Percentiles rank a stretch among this genome's conserved stretches.
Conservation (phyloP, 1,140 invertebrate species). For the Bombyx mori region ASM3026992v2 NC_085135.1:10097501-10098000, state of each 20-base stretch:
- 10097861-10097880: neutral
- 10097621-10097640: neutral
- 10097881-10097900: neutral
- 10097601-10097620: neutral
- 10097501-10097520: neutral
- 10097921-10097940: neutral
- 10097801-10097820: conserved; percentile 4
- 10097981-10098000: neutral
- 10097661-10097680: conserved; percentile 17
- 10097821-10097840: conserved; percentile 10
- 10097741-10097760: conserved; percentile 14
- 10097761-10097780: conserved; percentile 15
- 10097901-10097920: neutral
- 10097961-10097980: neutral
- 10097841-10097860: conserved; percentile 1
- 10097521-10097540: neutral
- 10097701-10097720: conserved; percentile 17
- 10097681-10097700: conserved; percentile 16
- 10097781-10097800: conserved; percentile 6
- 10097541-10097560: neutral
- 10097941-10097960: neutral
- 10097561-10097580: neutral
- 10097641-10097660: conserved; percentile 14
- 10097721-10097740: conserved; percentile 14
- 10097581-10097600: neutral